These are phyloP conservation scores for Pogonognathellus flavescens DNA, from an alignment of 1,140 invertebrate species.

Conservation along the genomic window DNA sequence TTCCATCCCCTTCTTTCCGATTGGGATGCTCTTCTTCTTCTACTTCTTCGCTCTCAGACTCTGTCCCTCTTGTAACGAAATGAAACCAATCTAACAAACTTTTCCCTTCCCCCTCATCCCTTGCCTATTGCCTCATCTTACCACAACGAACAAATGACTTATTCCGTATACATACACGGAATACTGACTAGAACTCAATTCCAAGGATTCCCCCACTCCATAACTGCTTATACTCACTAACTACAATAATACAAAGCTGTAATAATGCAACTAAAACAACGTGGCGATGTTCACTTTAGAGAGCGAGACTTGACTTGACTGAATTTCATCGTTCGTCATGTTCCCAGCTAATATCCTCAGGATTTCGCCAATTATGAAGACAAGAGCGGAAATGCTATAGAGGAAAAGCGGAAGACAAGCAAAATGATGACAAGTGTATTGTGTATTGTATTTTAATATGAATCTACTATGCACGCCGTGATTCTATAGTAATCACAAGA, in stretches of 20 bases:
- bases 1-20: slow-evolving; percentile 42
- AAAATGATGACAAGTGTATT: slow-evolving; percentile 19
- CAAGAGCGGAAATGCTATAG: background rate
- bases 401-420: background rate
- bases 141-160: slow-evolving; percentile 45
- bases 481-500: too few species aligned
- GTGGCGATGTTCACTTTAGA: too few species aligned
- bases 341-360: slow-evolving; percentile 32
- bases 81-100: slow-evolving; percentile 45
- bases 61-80: background rate
- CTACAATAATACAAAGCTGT: too few species aligned
- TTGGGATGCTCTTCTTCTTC: slow-evolving; percentile 20
- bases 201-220: too few species aligned
- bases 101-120: slow-evolving; percentile 45
- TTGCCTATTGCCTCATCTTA: slow-evolving; percentile 38
- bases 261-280: too few species aligned
- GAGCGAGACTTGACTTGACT: too few species aligned
- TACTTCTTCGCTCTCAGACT: background rate
- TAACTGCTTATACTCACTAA: too few species aligned
- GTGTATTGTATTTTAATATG: background rate
- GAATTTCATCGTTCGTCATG: background rate
- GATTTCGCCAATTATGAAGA: slow-evolving; percentile 34
- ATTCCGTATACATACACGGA: slow-evolving; percentile 16
- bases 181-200: background rate
- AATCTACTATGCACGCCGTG: too few species aligned